These are phyloP conservation scores for Thalpophila matura DNA, from an alignment of 2,888 invertebrate species.

Conservation along the genomic window DNA sequence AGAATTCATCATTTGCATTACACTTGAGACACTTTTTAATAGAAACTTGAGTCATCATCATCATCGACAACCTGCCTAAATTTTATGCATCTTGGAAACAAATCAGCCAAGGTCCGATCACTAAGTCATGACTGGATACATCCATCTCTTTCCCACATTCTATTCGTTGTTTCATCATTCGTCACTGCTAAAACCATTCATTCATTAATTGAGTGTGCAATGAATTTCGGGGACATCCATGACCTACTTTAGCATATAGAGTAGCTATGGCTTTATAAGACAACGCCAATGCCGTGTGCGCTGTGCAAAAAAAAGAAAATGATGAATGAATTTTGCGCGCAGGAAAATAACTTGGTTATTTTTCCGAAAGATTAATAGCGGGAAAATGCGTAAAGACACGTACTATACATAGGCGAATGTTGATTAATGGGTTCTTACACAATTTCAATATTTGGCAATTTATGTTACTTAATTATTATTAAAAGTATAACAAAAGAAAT, in stretches of 20 bases:
- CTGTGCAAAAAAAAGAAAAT: conserved; percentile 30
- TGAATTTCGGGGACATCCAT: conserved; percentile 74
- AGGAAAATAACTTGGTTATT: conserved; percentile 15
- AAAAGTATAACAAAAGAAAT: no score
- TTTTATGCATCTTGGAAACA: conserved; percentile 14
- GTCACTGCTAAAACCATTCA: conserved; percentile 67
- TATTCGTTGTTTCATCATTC: conserved; percentile 48
- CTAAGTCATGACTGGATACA: conserved; percentile 16
- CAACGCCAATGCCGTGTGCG: conserved; percentile 24
- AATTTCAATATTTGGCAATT: background rate
- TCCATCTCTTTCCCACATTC: conserved; percentile 49
- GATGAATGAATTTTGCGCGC: conserved; percentile 1
- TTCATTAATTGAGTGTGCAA: conserved; percentile 73
- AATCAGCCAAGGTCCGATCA: conserved; percentile 30
- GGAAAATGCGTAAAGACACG: background rate
- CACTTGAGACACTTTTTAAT: no score
- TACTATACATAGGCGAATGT: no score
- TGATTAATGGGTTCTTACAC: no score
- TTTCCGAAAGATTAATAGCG: conserved; percentile 14
- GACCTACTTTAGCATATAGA: conserved; percentile 69
- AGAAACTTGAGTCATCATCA: no score
- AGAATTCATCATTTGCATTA: background rate
- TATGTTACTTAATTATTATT: no score
- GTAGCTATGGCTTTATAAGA: conserved; percentile 56
- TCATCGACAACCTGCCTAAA: background rate